Conservation (phyloP, 2,888 invertebrate species). For the Masnerella sp. region DNA sequence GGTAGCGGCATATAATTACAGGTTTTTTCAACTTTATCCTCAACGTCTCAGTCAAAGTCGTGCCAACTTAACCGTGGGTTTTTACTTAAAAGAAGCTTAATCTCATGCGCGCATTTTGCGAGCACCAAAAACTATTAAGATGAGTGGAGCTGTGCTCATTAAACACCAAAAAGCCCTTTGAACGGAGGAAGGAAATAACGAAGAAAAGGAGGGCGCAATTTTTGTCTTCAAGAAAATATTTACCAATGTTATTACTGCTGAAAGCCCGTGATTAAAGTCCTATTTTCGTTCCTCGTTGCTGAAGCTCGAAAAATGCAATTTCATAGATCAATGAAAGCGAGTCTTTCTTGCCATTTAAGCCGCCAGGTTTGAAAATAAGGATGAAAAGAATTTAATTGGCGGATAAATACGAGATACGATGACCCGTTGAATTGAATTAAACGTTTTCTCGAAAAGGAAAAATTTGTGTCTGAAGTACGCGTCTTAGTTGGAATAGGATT, state of each 20-base stretch:
- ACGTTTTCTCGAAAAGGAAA: neutral
- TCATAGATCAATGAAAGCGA: neutral
- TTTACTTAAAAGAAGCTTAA: slow-evolving; percentile 24
- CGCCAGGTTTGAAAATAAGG: too few species aligned
- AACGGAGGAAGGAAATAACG: slow-evolving; percentile 8
- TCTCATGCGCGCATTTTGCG: slow-evolving; percentile 20
- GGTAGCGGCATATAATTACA: slow-evolving; percentile 46
- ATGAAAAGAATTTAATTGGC: too few species aligned
- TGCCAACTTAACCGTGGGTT: slow-evolving; percentile 24
- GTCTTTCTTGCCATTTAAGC: too few species aligned
- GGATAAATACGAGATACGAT: too few species aligned
- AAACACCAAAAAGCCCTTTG: slow-evolving; percentile 24
- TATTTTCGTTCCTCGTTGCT: slow-evolving; percentile 2
- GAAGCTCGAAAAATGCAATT: neutral
- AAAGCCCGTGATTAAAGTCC: slow-evolving; percentile 26
- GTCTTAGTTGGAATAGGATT: slow-evolving; percentile 15
- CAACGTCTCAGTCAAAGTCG: slow-evolving; percentile 36
- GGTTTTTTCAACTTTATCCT: slow-evolving; percentile 34
- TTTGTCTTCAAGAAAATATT: slow-evolving; percentile 22
- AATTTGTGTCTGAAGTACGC: too few species aligned
- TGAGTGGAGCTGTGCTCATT: slow-evolving; percentile 30
- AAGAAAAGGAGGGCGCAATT: neutral
- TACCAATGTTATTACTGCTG: slow-evolving; percentile 14
- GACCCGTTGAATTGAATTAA: neutral
- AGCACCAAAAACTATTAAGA: slow-evolving; percentile 35